These are phyloP conservation scores for Eurosta solidaginis DNA, from an alignment of 1,140 invertebrate species.

Conservation along the genomic window DNA sequence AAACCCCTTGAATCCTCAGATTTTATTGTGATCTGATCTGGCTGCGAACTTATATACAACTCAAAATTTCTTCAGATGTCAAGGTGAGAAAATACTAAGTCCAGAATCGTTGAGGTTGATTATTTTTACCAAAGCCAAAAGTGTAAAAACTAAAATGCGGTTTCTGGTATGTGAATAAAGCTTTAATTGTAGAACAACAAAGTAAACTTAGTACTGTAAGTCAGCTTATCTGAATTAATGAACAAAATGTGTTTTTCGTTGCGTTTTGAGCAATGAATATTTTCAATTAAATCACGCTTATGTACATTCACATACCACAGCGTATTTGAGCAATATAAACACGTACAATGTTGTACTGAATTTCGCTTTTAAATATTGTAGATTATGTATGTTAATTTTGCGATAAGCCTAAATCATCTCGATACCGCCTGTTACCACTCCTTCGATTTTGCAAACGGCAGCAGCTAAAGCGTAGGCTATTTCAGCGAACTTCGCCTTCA, in stretches of 20 bases:
- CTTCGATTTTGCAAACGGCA: neutral
- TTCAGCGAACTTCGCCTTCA: neutral
- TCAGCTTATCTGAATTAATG: no score
- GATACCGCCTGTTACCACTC: neutral
- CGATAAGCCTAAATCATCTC: conserved; percentile 23
- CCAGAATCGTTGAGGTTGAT: no score
- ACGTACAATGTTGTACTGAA: neutral
- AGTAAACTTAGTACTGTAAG: no score
- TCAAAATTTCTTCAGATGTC: no score
- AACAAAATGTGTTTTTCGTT: neutral
- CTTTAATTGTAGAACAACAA: no score
- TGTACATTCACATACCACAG: neutral
- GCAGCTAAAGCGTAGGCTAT: neutral
- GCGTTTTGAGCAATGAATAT: neutral
- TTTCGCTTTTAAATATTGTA: neutral
- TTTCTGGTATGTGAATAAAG: no score
- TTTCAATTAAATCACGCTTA: neutral
- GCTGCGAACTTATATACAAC: no score
- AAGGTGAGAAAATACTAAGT: no score
- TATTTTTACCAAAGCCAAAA: no score
- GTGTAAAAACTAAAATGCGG: no score
- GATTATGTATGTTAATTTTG: conserved; percentile 12
- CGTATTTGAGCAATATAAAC: neutral
- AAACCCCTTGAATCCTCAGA: no score
- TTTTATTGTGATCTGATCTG: no score